Percentiles rank a stretch among this genome's conserved stretches.
phyloP scores from a whole-genome alignment of 2,113 vertebrate species.

The Orthonyx spaldingii region DNA sequence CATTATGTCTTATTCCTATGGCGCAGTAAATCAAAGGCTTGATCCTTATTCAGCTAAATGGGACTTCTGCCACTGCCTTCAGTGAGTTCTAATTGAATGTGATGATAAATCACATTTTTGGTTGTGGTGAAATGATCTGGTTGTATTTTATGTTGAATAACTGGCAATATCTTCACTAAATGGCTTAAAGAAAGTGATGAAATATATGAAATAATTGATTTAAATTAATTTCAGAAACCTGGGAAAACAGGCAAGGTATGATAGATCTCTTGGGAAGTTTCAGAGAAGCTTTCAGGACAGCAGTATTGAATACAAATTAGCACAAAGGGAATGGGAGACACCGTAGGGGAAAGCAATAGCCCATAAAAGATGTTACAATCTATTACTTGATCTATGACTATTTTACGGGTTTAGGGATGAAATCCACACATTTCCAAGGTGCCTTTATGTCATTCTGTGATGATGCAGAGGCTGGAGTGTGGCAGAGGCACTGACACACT shows the following conservation, averaged over 20 bases:
- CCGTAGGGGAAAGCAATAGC: background rate
- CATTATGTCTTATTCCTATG: background rate
- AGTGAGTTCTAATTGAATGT: conserved; percentile 32
- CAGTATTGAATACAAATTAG: conserved; percentile 15
- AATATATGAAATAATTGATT: conserved; percentile 32
- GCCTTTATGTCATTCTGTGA: background rate
- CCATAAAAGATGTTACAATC: background rate
- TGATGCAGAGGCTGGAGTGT: background rate
- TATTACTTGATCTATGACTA: background rate
- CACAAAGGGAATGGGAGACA: background rate
- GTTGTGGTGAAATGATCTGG: background rate
- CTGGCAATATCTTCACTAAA: conserved; percentile 18
- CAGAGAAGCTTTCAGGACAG: background rate
- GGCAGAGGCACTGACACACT: background rate
- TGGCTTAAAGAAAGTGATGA: conserved; percentile 20
- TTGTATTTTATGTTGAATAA: conserved; percentile 45
- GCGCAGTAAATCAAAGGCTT: background rate
- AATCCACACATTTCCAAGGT: background rate
- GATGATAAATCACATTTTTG: conserved; percentile 26
- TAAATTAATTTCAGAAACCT: conserved; percentile 31
- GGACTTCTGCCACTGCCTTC: background rate
- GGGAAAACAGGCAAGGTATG: conserved; percentile 14
- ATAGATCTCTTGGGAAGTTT: conserved; percentile 35
- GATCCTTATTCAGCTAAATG: background rate
- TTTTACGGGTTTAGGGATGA: background rate